phyloP scores from a whole-genome alignment of 1,140 invertebrate genomes.

The Tribolium madens region DNA sequence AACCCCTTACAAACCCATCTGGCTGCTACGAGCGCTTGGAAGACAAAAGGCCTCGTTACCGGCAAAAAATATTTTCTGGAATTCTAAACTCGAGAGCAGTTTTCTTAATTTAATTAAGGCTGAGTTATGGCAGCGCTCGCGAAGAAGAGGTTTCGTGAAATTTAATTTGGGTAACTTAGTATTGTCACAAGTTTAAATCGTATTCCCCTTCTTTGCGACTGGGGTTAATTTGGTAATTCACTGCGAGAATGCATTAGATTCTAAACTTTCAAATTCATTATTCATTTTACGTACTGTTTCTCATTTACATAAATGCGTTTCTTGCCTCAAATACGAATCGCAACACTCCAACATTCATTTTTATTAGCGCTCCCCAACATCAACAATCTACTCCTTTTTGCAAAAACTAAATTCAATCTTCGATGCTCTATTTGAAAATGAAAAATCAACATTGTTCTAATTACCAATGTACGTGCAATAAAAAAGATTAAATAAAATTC shows the following conservation, averaged over 20 bases:
- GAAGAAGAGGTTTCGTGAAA: slow-evolving; percentile 54
- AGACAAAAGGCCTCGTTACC: slow-evolving; percentile 61
- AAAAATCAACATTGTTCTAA: no score
- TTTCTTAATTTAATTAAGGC: slow-evolving; percentile 62
- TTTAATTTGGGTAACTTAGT: slow-evolving; percentile 62
- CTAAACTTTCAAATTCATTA: slow-evolving; percentile 56
- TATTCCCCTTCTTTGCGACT: slow-evolving; percentile 49
- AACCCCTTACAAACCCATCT: slow-evolving; percentile 59
- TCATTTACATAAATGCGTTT: slow-evolving; percentile 56
- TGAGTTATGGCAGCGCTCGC: slow-evolving; percentile 58
- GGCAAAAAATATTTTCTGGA: slow-evolving; percentile 59
- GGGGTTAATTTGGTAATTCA: slow-evolving; percentile 59
- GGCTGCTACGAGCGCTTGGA: slow-evolving; percentile 51
- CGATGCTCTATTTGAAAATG: no score
- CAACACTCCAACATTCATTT: slow-evolving; percentile 30
- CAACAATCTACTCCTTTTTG: no score
- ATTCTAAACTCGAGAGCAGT: slow-evolving; percentile 53
- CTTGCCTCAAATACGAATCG: slow-evolving; percentile 46
- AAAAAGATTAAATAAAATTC: no score
- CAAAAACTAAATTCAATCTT: not conserved
- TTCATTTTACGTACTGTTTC: slow-evolving; percentile 52
- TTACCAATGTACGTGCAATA: no score
- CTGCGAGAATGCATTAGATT: slow-evolving; percentile 52
- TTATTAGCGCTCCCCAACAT: slow-evolving; percentile 17
- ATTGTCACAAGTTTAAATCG: slow-evolving; percentile 60